These are phyloP conservation scores for Lacerta bilineata DNA, from an alignment of 2,797 vertebrate genomes.

Conservation along the genomic window DNA sequence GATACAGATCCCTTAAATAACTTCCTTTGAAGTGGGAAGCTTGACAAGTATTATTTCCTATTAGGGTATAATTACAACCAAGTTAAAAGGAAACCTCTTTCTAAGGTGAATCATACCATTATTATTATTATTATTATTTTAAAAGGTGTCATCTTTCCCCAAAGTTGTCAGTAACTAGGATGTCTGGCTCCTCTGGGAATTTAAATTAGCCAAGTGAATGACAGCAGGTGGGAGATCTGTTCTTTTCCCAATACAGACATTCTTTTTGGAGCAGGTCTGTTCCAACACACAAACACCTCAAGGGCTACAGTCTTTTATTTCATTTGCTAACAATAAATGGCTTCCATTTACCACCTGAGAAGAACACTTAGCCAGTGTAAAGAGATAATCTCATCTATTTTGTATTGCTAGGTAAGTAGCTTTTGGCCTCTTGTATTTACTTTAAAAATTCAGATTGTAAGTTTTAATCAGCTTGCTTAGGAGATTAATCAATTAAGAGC, in stretches of 20 bases:
- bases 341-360: too few species aligned
- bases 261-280: neutral
- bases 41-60: neutral
- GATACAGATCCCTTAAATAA: neutral
- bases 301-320: too few species aligned
- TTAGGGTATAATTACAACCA: neutral
- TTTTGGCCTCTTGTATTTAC: too few species aligned
- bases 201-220: too few species aligned
- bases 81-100: constrained; percentile 9
- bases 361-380: too few species aligned
- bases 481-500: neutral
- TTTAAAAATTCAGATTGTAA: too few species aligned
- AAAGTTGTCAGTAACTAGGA: neutral
- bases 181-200: neutral
- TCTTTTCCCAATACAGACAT: neutral
- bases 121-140: neutral
- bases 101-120: neutral
- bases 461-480: too few species aligned
- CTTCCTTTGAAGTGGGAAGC: constrained; percentile 1
- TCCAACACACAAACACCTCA: neutral
- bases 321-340: too few species aligned
- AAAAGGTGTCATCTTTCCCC: neutral
- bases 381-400: too few species aligned
- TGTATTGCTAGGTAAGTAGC: too few species aligned
- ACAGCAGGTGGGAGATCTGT: too few species aligned